Evolutionary conservation across 2,888 invertebrate genomes (phyloP).

Genomic region (Schizaphis graminum): DNA sequence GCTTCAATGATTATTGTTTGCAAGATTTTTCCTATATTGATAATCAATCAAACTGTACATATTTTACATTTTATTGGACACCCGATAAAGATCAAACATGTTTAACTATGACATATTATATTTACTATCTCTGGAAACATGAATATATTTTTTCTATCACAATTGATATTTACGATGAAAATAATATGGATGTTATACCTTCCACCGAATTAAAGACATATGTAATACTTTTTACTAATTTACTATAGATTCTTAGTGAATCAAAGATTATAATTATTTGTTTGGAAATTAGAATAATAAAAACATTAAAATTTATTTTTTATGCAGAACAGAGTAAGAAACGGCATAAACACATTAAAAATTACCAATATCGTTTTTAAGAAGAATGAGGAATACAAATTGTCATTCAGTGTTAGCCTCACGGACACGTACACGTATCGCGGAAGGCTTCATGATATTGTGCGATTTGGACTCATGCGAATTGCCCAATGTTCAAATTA

Average conservation of each 20-base stretch:
- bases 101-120: constrained; percentile 9
- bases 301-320: not conserved
- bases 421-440: no score
- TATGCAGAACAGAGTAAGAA: not conserved
- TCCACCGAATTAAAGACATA: not conserved
- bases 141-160: not conserved
- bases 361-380: not conserved
- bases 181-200: not conserved
- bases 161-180: not conserved
- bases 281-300: not conserved
- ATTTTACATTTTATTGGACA: not conserved
- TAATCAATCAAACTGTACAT: no score
- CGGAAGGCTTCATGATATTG: accelerated
- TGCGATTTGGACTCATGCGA: not conserved
- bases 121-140: no score
- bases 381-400: not conserved
- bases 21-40: accelerated
- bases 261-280: not conserved
- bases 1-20: no score
- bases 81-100: not conserved
- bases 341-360: not conserved
- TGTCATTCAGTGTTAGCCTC: not conserved
- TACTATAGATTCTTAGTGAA: not conserved
- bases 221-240: not conserved
- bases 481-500: not conserved